Evolutionary conservation across 2,797 vertebrate species (phyloP), one percentile per base, ranked within the genome.

Genomic region (Phyllotis vaccarum): DNA sequence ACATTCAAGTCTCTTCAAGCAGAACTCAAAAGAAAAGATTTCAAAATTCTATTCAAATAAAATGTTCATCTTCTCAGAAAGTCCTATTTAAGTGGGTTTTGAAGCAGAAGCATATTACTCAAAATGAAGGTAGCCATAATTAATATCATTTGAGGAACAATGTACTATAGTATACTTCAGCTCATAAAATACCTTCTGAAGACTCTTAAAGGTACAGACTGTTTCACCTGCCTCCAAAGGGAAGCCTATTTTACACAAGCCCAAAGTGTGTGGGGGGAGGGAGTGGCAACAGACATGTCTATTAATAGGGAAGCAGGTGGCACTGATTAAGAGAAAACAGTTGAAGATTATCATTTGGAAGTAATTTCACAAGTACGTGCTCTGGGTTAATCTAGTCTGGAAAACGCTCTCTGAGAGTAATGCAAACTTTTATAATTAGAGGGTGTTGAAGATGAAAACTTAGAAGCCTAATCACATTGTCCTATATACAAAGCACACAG

Each of bases 341-440:
- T 79, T 37, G 93, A 89, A 83, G 62, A 80, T 93, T 82, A 79
- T 95, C 85, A 90, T 93, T 97, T 97, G 72, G 92, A 96, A 95
- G 54, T 86, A 90, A 96, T 95, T 97, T 92, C 58, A 96, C 86
- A 96, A 82, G 95, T 96, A 96, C 37, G 34, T 92, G 49, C 66
- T 90, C 56, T 86, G 46, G 85, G 86, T 95, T 97, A 93, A 97
- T 95, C 85, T 96, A 95, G 70, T 80, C 85, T 97, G 6, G 62
- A 90, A 96, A 94, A 70, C 46, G 54, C 64, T 72, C 54, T 86
- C 43, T 7, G 11, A 86, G 22, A 95, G 56, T n/a, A 96, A 96
- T 89, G 80, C 76, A 93, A 95, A 97, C 95, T 96, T 96, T 97
- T 86, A 78, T 96, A 96, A 96, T 96, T 94, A 96, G 64, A 60